Conservation (phyloP, 2,797 vertebrate species). For the Eospalax fontanierii region DNA sequence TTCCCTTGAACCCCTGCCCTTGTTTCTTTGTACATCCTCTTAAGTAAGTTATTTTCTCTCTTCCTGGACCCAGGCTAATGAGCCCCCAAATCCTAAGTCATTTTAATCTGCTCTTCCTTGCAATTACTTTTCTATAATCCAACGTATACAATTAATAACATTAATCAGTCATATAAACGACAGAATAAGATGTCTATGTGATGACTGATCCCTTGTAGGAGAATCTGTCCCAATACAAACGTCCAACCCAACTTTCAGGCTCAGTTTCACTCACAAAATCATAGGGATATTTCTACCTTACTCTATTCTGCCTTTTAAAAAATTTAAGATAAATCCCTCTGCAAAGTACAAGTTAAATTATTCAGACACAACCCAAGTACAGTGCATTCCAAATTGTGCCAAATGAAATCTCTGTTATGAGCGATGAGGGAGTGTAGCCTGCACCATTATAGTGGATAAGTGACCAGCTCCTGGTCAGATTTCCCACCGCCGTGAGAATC, state of each 20-base stretch:
- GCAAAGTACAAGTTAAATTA: constrained; percentile 43
- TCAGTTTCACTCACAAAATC: constrained; percentile 4
- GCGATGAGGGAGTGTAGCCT: neutral
- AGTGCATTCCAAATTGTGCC: neutral
- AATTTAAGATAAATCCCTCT: neutral
- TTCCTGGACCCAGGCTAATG: neutral
- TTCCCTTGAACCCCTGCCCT: neutral
- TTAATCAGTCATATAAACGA: neutral
- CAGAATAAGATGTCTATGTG: neutral
- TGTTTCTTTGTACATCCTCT: neutral
- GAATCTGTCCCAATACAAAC: neutral
- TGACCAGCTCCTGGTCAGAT: neutral
- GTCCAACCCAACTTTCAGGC: neutral
- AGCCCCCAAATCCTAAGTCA: neutral
- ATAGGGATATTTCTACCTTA: neutral
- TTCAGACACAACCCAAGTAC: neutral
- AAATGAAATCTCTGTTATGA: neutral
- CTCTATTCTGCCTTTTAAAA: constrained; percentile 9
- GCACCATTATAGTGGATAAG: neutral
- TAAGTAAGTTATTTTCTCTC: neutral
- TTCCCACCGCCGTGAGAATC: constrained; percentile 10
- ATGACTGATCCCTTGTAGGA: neutral
- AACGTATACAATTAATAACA: neutral
- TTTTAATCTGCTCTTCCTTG: neutral
- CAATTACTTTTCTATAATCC: neutral